Conservation (phyloP, 2,888 invertebrate genomes). For the Lacanobia wlatinum region DNA sequence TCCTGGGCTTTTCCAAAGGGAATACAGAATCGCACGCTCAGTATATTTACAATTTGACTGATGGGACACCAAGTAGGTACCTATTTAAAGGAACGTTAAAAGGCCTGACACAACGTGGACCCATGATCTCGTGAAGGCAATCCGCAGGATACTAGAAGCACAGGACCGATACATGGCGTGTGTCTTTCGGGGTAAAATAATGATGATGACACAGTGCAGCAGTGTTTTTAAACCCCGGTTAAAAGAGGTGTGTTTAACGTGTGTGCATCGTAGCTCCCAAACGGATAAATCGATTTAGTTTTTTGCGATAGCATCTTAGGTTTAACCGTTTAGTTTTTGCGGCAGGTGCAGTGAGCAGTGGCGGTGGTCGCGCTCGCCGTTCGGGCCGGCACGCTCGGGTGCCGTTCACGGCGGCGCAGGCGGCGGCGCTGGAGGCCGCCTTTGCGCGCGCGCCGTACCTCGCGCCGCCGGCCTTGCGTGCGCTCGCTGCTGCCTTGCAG, state of each 20-base stretch:
- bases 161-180: background rate
- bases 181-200: background rate
- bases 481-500: slow-evolving; percentile 91
- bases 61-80: no score
- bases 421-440: slow-evolving; percentile 92
- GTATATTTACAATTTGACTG: no score
- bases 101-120: no score
- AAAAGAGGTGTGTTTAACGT: no score
- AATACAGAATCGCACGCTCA: no score
- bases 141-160: background rate
- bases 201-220: background rate
- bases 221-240: no score
- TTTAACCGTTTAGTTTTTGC: slow-evolving; percentile 25
- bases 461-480: slow-evolving; percentile 92
- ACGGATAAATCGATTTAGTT: no score
- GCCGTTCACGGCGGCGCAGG: slow-evolving; percentile 93
- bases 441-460: slow-evolving; percentile 93
- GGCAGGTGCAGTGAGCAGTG: slow-evolving; percentile 78
- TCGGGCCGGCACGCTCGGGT: slow-evolving; percentile 93
- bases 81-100: no score
- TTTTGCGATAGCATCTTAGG: background rate
- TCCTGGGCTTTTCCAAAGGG: background rate
- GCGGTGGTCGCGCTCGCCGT: slow-evolving; percentile 87
- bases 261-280: background rate
- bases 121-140: no score